Evolutionary conservation across 64 coral and sea anemone genomes (phyloP).

Genomic region (Acropora yongei): DNA sequence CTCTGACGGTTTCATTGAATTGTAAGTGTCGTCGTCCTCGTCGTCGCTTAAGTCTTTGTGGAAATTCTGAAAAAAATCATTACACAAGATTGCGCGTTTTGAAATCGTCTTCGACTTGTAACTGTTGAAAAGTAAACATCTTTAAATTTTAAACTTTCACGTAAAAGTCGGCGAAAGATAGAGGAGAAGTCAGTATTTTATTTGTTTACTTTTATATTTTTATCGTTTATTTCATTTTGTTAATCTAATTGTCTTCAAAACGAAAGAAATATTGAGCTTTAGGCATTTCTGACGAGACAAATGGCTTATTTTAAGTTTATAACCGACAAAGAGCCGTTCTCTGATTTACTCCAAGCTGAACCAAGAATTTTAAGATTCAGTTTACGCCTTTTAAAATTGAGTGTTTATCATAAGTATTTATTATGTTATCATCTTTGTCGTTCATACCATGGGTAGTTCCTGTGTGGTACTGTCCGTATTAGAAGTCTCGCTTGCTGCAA

Average conservation of each 20-base stretch:
- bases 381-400: background rate
- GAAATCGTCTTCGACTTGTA: background rate
- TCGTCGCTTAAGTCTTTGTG: slow-evolving; percentile 74
- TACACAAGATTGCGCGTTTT: background rate
- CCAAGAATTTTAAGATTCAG: too few species aligned
- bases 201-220: background rate
- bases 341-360: too few species aligned
- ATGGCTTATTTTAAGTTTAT: too few species aligned
- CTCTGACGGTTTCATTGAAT: slow-evolving; percentile 70
- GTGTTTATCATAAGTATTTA: background rate
- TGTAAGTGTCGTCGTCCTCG: slow-evolving; percentile 93
- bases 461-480: slow-evolving; percentile 90
- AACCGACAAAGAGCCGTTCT: too few species aligned
- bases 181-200: too few species aligned
- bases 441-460: slow-evolving; percentile 73
- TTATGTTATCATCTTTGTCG: background rate
- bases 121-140: background rate
- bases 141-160: too few species aligned
- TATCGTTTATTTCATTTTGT: background rate
- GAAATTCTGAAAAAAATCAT: slow-evolving; percentile 50
- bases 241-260: background rate
- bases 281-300: too few species aligned
- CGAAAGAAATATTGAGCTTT: too few species aligned
- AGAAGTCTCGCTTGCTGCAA: slow-evolving; percentile 78
- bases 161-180: too few species aligned